Evolutionary conservation across 2,888 invertebrate species (phyloP), one percentile per base, ranked within the genome.

Genomic region (Rhorus exstirpatorius): DNA sequence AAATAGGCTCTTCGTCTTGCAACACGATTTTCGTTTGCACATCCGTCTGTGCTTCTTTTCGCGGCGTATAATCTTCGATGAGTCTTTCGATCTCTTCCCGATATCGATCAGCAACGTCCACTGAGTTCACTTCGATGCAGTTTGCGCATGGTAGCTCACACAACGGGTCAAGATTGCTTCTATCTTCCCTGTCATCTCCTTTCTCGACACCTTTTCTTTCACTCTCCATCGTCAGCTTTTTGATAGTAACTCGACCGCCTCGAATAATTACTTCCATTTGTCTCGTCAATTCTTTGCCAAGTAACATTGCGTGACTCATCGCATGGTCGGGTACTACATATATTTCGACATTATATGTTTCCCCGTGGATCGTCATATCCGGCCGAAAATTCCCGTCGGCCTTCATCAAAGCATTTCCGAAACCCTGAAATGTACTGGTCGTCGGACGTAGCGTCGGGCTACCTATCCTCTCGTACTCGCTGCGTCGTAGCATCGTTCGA

Each of bases 381-480:
- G 60, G 3, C 0, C 14, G 17, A 19, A 72, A 72, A 8, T 38
- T 35, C 24, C 75, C 65, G 26, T 3, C 6, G 0, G 35, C 26
- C 31, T 65, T 75, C 0, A 53, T 44, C 0, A 24, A 7, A 4
- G 63, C 65, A 8, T 26, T 65, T n/a, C 75, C 75, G 51, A 65
- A 65, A 1, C 75, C 58, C 65, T 65, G n/a, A 6, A 75, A 75
- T 44, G 41, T 55, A 1, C 41, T 53, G 6, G 51, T 10, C 12
- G 53, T 65, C n/a, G 49, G 6, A 0, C 35, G 24, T 8, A 75
- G 49, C 38, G 53, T 7, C 10, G 55, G 75, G 8, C 19, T 68
- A 14, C 51, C 55, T 1, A 65, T 41, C 7, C 12, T 51, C 10
- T 55, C 38, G 10, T 65, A 65, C 12, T 75, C 75, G 41, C 55